phyloP scores from a whole-genome alignment of 2,113 vertebrate genomes.

The Callopanchax toddi region DNA sequence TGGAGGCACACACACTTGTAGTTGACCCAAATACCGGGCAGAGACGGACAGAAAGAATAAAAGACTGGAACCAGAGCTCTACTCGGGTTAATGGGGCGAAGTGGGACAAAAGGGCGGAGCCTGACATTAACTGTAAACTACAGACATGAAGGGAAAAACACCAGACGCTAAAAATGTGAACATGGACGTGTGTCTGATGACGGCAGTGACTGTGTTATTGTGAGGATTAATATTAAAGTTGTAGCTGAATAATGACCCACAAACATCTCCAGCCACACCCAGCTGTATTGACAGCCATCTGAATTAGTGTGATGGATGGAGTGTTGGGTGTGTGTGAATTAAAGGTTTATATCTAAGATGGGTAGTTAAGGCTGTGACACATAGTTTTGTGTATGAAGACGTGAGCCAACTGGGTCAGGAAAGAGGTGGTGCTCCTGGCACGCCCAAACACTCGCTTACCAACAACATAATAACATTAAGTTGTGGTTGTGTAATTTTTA shows the following conservation, averaged over 20 bases:
- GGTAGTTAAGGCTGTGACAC: conserved; percentile 29
- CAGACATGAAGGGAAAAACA: background rate
- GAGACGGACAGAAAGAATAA: conserved; percentile 35
- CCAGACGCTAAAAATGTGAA: background rate
- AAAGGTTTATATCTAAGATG: conserved; percentile 19
- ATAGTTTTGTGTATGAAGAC: conserved; percentile 7
- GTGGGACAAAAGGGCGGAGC: conserved; percentile 33
- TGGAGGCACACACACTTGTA: conserved; percentile 5
- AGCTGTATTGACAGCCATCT: conserved; percentile 10
- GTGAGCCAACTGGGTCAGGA: conserved; percentile 63
- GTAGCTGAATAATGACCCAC: conserved; percentile 37
- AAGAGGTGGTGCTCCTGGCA: conserved; percentile 37
- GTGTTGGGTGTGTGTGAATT: conserved; percentile 17
- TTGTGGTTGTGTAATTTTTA: background rate
- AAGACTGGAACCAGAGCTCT: conserved; percentile 30
- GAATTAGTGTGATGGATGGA: background rate
- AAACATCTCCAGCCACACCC: conserved; percentile 32
- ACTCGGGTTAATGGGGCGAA: conserved; percentile 38
- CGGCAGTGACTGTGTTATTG: background rate
- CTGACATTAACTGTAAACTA: conserved; percentile 36
- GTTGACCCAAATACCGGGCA: conserved; percentile 41
- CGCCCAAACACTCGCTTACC: conserved; percentile 11
- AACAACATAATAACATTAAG: conserved; percentile 11
- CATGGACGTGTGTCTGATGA: background rate
- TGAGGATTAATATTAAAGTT: background rate